A percentile compares a stretch with the other conserved stretches of the same genome.
Conservation (phyloP, 1,140 invertebrate species). For the Drosophila malerkotliana region DNA sequence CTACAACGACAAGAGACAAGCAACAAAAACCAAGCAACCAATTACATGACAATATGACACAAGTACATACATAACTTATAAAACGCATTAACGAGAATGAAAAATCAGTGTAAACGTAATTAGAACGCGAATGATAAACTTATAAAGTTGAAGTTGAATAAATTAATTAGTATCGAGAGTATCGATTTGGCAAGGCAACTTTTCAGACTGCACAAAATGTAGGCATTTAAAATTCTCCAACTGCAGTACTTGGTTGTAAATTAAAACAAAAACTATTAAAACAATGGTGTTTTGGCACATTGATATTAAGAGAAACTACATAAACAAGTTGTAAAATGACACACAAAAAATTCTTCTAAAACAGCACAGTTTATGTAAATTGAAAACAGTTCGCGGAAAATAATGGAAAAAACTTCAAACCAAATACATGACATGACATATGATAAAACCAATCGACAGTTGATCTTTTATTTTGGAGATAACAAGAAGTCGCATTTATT, state of each 20-base stretch:
- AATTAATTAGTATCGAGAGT: slow-evolving; percentile 50
- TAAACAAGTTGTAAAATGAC: slow-evolving; percentile 69
- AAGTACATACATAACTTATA: slow-evolving; percentile 46
- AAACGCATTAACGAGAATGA: slow-evolving; percentile 24
- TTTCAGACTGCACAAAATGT: slow-evolving; percentile 75
- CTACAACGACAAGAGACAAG: slow-evolving; percentile 35
- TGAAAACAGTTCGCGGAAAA: slow-evolving; percentile 46
- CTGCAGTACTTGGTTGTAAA: slow-evolving; percentile 65
- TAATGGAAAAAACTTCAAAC: slow-evolving; percentile 29
- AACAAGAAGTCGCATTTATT: slow-evolving; percentile 72
- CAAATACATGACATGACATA: slow-evolving; percentile 73
- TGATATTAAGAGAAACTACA: slow-evolving; percentile 37
- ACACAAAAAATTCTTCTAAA: slow-evolving; percentile 55
- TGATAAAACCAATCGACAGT: slow-evolving; percentile 45
- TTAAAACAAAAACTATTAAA: slow-evolving; percentile 28
- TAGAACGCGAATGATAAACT: slow-evolving; percentile 34
- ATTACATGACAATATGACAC: slow-evolving; percentile 78
- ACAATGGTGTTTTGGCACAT: slow-evolving; percentile 50
- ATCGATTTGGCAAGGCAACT: slow-evolving; percentile 53
- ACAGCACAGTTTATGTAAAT: slow-evolving; percentile 68
- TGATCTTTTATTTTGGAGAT: slow-evolving; percentile 37
- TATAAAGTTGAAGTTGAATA: slow-evolving; percentile 53
- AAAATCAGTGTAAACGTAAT: slow-evolving; percentile 26
- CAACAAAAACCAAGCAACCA: slow-evolving; percentile 60
- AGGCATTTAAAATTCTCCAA: slow-evolving; percentile 68